Base-by-base conservation (phyloP, 2,113 vertebrate species). In the Mugil cephalus region DNA sequence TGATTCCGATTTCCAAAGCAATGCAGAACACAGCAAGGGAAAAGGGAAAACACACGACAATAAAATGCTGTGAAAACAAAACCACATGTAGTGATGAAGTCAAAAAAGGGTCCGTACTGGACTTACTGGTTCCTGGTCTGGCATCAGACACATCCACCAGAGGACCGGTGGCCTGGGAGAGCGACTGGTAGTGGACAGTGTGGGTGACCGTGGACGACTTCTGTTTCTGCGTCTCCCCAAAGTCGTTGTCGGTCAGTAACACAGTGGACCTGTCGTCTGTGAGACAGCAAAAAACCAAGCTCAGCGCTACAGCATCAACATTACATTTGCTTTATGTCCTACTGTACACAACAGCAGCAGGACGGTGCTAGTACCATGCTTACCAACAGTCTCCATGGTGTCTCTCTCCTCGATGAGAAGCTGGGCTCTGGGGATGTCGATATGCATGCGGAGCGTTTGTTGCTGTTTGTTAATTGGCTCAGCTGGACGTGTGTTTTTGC, bases 371-470 rank as follows among this genome's bases (percentile, higher is more conserved):
- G 10, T 2, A 0, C 9, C 8, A 21, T 34, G 86, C 93, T 88
- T 90, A 99, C 98, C 98, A 5, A 98, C 97, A 6, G 97, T 99
- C 83, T 99, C 97, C 97, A 99, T 98, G 0, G 97, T 99, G 92
- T 99, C 98, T 64, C 97, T 93, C 91, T 99, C 98, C 87, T 99
- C 98, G 8, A 99, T 99, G 64, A 99, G 90, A 17, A 99, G 97
- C 83, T 99, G 97, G 21, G 98, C 98, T 86, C 98, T 92, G 69
- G 98, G 98, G 79, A 99, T 98, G 85, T 99, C 98, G 19, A 99
- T 99, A 90, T 99, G 98, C 97, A 99, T 99, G 55, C 98, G 93
- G 70, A 99, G 94, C 0, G 98, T 99, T 87, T 99, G 98, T 69
- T 98, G 98, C 82, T 98, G 97, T 82, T 98, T 98, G 87, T 98